Base-by-base conservation (phyloP, 2,113 vertebrate species). In the Vulpes ferrilata region DNA sequence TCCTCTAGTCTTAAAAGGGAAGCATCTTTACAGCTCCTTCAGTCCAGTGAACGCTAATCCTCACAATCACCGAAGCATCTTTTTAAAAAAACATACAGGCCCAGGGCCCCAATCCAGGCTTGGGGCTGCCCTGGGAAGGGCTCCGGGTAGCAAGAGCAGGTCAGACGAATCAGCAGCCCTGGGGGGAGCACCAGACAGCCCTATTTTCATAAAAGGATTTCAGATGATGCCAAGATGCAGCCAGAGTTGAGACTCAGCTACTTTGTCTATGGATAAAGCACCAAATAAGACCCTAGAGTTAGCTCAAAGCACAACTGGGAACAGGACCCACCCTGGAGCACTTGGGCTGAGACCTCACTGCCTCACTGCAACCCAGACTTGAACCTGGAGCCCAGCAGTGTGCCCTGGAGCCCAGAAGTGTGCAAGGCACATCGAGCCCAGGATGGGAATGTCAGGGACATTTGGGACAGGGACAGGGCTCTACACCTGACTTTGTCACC, bases 101-200 rank as follows among this genome's bases (percentile, higher is more conserved):
- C 17, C 23, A 0, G 22, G 6, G 11, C 12, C 78, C 59, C 32
- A 27, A 1, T 2, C 25, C 30, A 48, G 78, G 51, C 71, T 71
- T 43, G 0, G 67, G 57, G 53, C 25, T 59, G 0, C 13, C 11
- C 38, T 0, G 1, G 79, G 30, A 19, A 48, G 16, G 2, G 51
- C 1, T 53, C 60, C 43, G 4, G 38, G 16, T 12, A 60, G 15
- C 1, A 19, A 57, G 15, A 7, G 19, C 27, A 0, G 22, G 64
- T 43, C 32, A 30, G 53, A 11, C 0, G 55, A 11, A 38, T 48
- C 35, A 2, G 8, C 16, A 4, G 59, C 60, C 12, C 59, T 5
- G 17, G 2, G 5, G 5, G 7, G 7, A 25, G 11, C 38, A 4
- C 4, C 30, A 11, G n/a, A 27, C 13, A 25, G 6, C 4, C 62